Evolutionary conservation across 2,113 vertebrate genomes (phyloP), one percentile per base, ranked within the genome.

Genomic region (Elanoides forficatus): DNA sequence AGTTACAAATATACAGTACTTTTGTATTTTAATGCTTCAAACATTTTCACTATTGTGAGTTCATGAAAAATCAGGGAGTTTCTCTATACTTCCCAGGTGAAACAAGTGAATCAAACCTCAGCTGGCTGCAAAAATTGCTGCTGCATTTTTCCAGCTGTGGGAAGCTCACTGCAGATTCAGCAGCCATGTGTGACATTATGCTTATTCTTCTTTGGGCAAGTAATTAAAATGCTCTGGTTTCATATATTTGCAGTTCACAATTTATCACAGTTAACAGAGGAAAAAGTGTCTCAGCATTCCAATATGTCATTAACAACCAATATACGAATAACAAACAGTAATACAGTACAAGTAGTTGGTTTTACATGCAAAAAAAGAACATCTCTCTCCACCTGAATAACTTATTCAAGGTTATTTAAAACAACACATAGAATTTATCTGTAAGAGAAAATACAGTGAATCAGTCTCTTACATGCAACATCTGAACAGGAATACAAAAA

Each of bases 141-240:
- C 40, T 87, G 66, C 50, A 85, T 6, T 91, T 87, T 75, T 93
- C 70, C 83, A 93, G 83, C 70, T 90, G 73, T 81, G 73, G 53
- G 48, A 32, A 95, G 53, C 62, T 95, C 70, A 47, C 47, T 94
- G 95, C 91, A 80, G 78, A 94, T 93, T 94, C 94, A 96, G 93
- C 91, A 95, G 40, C 27, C 29, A 26, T 0, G 0, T 80, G 36
- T 85, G 91, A 76, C 91, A 95, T 71, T 84, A 60, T 91, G 73
- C 83, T 95, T 95, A 91, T 75, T 95, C 73, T 95, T 96, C 78
- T 91, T 65, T 40, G 17, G 60, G 36, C 18, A 95, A 87, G 23
- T 85, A 94, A 94, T 90, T 90, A 50, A 94, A 94, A 87, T 56
- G 11, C 53, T 87, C 45, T 70, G 20, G 15, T 85, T 87, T 93